These are phyloP conservation scores for Neotragus pygmaeus DNA, from an alignment of 2,113 vertebrate species.

Conservation along the genomic window DNA sequence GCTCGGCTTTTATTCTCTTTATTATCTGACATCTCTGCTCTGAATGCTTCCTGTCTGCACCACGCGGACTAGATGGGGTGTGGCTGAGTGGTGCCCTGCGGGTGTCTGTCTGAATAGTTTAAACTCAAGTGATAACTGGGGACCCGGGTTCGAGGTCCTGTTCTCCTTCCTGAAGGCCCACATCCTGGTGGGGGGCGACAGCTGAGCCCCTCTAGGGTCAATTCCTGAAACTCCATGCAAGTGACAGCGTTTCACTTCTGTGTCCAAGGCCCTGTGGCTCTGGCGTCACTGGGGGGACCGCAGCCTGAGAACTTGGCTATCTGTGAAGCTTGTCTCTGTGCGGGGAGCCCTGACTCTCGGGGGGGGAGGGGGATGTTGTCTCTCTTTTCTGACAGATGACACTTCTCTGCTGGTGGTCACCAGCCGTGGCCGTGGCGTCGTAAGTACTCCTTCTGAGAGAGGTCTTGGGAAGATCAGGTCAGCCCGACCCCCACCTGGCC, in stretches of 20 bases:
- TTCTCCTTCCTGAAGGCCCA: background rate
- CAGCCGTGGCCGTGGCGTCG: accelerated
- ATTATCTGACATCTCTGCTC: background rate
- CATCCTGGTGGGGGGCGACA: accelerated
- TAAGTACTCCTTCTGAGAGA: background rate
- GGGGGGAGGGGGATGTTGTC: background rate
- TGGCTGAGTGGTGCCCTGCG: background rate
- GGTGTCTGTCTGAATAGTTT: too few species aligned
- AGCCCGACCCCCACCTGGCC: background rate
- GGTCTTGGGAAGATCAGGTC: background rate
- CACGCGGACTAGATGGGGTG: background rate
- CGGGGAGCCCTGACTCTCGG: too few species aligned
- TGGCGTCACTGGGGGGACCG: accelerated
- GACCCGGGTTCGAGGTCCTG: accelerated
- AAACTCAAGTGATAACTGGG: background rate
- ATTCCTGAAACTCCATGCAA: accelerated
- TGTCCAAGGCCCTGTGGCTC: background rate
- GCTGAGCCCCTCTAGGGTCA: background rate
- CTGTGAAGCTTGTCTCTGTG: background rate
- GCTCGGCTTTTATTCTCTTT: background rate
- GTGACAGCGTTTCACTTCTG: accelerated
- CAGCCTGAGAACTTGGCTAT: background rate
- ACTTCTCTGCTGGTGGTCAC: background rate
- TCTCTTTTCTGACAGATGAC: background rate
- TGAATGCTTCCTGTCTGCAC: background rate